Evolutionary conservation across 2,888 invertebrate species (phyloP), one percentile per base, ranked within the genome.

Genomic region (Melinaea marsaeus): DNA sequence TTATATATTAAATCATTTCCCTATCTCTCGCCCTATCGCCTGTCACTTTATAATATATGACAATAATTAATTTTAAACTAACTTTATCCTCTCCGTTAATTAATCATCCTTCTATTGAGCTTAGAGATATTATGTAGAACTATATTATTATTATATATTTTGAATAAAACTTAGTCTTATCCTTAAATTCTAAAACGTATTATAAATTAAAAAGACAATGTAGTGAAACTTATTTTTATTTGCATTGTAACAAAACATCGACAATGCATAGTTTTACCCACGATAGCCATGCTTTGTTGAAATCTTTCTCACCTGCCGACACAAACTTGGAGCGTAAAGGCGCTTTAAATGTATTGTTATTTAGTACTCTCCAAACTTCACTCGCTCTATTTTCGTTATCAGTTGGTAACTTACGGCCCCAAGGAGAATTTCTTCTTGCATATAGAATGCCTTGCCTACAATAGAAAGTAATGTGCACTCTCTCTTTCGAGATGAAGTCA

Each of bases 381-480:
- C 33, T 46, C 33, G 33, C 47, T 32, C 58, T 46, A 47, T 58
- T 47, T 47, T 47, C 45, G 13, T 58, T 58, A 58, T 58, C 58
- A 34, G 58, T 47, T 33, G 11, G 47, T 46, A 58, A 58, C 4
- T 58, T 58, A 58, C 46, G 58, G 7, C 33, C 45, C 46, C 58
- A 22, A 4, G 47, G 47, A 51, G 51, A 47, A 58, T 33, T 58
- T 46, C 22, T 58, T 46, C 58, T 58, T 58, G 58, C 45, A 33
- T 58, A 58, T 58, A n/a, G n/a, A n/a, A n/a, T n/a, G n/a, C 58
- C 47, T 46, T 58, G 58, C 47, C 47, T 51, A 51, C 51, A 51
- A 51, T 32, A 32, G 51, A 51, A 51, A 32, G 42, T 42, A 3
- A 42, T 42, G 42, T 3, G 11, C 9, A 7, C 7, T 9, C 42